Conservation (phyloP, 2,113 vertebrate genomes). For the Oostethus manadensis region DNA sequence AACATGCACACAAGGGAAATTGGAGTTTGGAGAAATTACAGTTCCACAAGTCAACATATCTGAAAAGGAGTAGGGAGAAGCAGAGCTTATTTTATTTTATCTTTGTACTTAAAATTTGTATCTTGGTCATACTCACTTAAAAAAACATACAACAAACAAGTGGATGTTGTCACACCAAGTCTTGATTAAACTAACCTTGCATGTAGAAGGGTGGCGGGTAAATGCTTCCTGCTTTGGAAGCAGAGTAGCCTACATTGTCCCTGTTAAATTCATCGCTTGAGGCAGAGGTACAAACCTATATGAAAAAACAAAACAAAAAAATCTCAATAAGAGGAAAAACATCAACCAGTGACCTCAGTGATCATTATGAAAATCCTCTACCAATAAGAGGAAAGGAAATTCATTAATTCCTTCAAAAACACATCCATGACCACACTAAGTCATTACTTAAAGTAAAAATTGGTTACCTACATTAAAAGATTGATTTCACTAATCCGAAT, state of each 20-base stretch:
- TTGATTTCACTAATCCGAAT: conserved; percentile 22
- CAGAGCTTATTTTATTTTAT: too few species aligned
- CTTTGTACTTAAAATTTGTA: too few species aligned
- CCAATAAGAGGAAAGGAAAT: too few species aligned
- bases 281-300: conserved; percentile 85
- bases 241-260: conserved; percentile 78
- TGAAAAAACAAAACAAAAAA: neutral
- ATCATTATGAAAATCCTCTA: neutral
- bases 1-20: too few species aligned
- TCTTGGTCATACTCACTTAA: neutral
- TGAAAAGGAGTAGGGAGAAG: too few species aligned
- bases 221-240: conserved; percentile 79
- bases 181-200: conserved; percentile 75
- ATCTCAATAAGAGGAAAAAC: neutral
- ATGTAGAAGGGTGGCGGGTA: conserved; percentile 86
- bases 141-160: conserved; percentile 14
- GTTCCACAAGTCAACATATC: too few species aligned
- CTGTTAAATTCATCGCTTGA: conserved; percentile 88
- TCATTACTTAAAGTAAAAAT: neutral
- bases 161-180: conserved; percentile 2
- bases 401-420: neutral
- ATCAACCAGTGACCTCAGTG: neutral
- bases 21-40: too few species aligned
- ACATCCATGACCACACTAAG: neutral
- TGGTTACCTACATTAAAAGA: neutral